Evolutionary conservation across 1,140 invertebrate species (phyloP).

Genomic region (Spodoptera frugiperda): DNA sequence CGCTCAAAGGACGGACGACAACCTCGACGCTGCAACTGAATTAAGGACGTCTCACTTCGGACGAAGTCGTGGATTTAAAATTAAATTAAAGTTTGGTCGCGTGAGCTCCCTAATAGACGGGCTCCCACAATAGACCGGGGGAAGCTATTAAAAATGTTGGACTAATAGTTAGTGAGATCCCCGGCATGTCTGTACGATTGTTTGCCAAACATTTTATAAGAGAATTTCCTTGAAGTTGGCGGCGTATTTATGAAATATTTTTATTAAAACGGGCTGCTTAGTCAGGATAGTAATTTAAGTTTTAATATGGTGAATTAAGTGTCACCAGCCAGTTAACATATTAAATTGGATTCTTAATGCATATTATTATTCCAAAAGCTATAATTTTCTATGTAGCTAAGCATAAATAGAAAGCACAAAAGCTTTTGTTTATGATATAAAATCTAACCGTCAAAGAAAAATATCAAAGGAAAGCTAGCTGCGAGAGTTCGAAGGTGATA

Average conservation of each 20-base stretch:
- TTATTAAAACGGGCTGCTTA: too few relatives aligned
- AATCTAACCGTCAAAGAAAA: not conserved
- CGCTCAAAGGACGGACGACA: conserved; percentile 5
- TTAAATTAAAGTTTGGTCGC: conserved; percentile 33
- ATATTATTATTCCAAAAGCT: too few relatives aligned
- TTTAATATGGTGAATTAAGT: too few relatives aligned
- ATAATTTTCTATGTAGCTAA: too few relatives aligned
- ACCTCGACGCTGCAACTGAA: conserved; percentile 1
- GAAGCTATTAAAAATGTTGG: conserved; percentile 35
- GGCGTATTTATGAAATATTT: too few relatives aligned
- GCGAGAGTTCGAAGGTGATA: not conserved
- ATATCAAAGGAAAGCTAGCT: not conserved
- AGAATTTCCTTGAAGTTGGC: not conserved
- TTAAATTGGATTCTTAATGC: too few relatives aligned
- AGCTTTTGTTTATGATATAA: not conserved
- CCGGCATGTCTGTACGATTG: not conserved
- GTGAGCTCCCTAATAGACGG: conserved; percentile 29
- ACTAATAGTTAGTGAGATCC: conserved; percentile 12
- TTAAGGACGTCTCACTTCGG: conserved; percentile 21
- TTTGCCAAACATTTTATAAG: not conserved
- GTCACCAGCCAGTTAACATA: too few relatives aligned
- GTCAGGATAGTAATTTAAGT: too few relatives aligned
- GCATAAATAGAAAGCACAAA: too few relatives aligned
- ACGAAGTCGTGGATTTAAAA: conserved; percentile 36
- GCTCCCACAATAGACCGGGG: conserved; percentile 8